A percentile compares a stretch with the other conserved stretches of the same genome.
These are phyloP conservation scores for Microtus agrestis DNA, from an alignment of 2,797 vertebrate genomes.

Conservation along the genomic window DNA sequence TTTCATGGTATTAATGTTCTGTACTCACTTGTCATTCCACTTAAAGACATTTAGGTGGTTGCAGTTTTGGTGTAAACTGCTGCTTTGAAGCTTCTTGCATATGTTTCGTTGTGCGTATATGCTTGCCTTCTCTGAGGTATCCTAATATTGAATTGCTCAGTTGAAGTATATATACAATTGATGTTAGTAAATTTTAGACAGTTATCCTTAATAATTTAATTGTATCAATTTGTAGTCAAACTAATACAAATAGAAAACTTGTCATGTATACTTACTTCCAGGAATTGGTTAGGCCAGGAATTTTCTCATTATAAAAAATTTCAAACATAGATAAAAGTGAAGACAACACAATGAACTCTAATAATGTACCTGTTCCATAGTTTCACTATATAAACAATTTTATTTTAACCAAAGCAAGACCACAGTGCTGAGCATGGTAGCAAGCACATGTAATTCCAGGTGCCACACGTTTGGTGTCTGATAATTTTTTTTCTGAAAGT, in stretches of 20 bases:
- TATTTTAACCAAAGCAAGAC: not conserved
- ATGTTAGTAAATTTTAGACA: not conserved
- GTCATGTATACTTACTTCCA: not conserved
- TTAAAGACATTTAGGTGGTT: not conserved
- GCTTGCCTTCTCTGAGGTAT: not conserved
- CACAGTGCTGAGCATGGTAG: not conserved
- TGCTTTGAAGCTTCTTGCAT: not conserved
- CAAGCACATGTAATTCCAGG: not conserved
- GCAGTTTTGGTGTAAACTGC: not conserved
- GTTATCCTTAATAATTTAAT: not conserved
- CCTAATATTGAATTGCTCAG: not conserved
- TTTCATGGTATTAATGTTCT: not conserved
- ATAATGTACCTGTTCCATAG: not conserved
- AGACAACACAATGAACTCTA: not conserved
- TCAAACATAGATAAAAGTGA: not conserved
- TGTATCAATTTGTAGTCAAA: not conserved
- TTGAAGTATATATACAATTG: not conserved
- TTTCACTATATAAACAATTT: not conserved
- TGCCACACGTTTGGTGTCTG: not conserved
- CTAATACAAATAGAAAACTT: not conserved
- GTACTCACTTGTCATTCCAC: not conserved
- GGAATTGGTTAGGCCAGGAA: not conserved
- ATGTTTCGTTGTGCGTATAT: not conserved
- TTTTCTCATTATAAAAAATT: conserved; percentile 32
- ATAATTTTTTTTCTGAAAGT: not conserved